Conservation (phyloP, 2,797 vertebrate genomes). For the Pelochelys cantorii region DNA sequence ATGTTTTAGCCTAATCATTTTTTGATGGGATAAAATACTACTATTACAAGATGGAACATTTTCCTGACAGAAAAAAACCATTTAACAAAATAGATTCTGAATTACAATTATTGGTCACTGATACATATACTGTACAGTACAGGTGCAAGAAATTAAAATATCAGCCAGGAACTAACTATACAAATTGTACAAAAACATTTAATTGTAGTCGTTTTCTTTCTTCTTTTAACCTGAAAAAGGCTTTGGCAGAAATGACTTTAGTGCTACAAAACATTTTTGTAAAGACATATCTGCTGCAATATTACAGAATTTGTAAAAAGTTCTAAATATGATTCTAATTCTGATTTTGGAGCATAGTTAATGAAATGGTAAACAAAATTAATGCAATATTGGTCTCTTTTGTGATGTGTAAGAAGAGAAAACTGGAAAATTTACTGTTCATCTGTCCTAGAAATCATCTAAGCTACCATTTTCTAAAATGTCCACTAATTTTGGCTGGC, state of each 20-base stretch:
- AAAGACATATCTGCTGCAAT: constrained; percentile 39
- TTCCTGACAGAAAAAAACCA: constrained; percentile 65
- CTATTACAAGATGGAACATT: constrained; percentile 76
- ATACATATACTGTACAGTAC: constrained; percentile 38
- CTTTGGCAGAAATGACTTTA: constrained; percentile 47
- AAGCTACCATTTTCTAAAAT: not conserved
- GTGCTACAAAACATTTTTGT: not conserved
- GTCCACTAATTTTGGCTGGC: not conserved
- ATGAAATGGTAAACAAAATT: not conserved
- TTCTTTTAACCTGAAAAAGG: constrained; percentile 21
- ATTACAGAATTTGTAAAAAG: constrained; percentile 37
- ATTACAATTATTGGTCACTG: constrained; percentile 38
- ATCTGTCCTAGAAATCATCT: not conserved
- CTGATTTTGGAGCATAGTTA: not conserved
- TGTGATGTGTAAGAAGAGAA: not conserved
- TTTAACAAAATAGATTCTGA: constrained; percentile 75
- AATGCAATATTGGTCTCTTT: not conserved
- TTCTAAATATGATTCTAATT: constrained; percentile 11
- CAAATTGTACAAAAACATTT: constrained; percentile 56
- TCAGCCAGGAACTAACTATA: constrained; percentile 52
- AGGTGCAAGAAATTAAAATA: constrained; percentile 66
- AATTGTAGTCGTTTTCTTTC: constrained; percentile 50
- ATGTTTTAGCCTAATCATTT: constrained; percentile 77
- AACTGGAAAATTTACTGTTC: not conserved
- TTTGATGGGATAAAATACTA: constrained; percentile 76